Evolutionary conservation across 2,797 vertebrate genomes (phyloP).

Genomic region (Borostomias antarcticus): DNA sequence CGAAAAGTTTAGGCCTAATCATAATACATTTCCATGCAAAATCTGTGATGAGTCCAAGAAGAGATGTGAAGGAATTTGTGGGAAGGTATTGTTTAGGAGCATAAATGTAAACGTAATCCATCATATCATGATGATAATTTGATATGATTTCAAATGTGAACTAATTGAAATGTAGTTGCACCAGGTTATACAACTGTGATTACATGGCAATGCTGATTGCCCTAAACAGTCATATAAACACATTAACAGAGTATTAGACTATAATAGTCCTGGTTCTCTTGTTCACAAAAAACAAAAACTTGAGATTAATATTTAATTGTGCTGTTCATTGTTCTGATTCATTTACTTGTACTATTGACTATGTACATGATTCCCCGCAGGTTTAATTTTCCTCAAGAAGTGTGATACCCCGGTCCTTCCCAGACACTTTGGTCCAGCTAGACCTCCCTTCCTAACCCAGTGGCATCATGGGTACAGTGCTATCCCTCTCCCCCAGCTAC

Average conservation of each 20-base stretch:
- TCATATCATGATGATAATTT: background rate
- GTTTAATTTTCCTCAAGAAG: conserved; percentile 29
- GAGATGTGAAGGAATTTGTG: background rate
- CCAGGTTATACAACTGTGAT: background rate
- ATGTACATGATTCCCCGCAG: conserved; percentile 48
- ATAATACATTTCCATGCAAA: too few relatives aligned
- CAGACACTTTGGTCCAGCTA: background rate
- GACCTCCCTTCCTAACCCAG: conserved; percentile 12
- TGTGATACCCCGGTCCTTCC: background rate
- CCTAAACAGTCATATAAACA: background rate
- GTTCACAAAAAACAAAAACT: background rate
- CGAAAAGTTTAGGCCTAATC: too few relatives aligned
- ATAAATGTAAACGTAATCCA: background rate
- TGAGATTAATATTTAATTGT: background rate
- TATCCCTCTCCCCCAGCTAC: conserved; percentile 93
- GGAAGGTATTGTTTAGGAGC: too few relatives aligned
- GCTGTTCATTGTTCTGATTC: too few relatives aligned
- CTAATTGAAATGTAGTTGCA: background rate
- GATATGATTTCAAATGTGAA: too few relatives aligned
- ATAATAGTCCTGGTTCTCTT: background rate
- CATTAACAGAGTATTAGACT: background rate
- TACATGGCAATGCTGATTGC: too few relatives aligned
- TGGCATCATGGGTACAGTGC: conserved; percentile 87
- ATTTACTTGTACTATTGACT: too few relatives aligned
- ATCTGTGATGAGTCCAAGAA: background rate